These are phyloP conservation scores for Actias luna DNA, from an alignment of 2,888 invertebrate species.

Conservation along the genomic window DNA sequence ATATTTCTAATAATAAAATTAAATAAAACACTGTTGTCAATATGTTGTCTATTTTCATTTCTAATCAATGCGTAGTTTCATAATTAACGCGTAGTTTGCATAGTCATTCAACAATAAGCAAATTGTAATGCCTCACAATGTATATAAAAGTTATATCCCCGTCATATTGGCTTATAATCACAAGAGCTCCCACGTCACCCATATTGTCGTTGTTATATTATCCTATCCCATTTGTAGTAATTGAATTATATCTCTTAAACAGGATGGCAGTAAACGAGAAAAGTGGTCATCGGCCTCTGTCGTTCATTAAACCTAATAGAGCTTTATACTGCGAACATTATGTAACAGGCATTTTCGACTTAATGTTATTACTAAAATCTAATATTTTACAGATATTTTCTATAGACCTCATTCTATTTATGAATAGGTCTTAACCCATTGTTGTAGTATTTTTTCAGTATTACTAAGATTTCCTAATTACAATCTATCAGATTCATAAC, in stretches of 20 bases:
- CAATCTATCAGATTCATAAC: background rate
- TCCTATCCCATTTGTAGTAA: constrained; percentile 29
- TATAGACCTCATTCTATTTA: background rate
- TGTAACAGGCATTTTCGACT: background rate
- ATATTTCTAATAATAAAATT: background rate
- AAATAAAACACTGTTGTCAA: background rate
- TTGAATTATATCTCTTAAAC: constrained; percentile 42
- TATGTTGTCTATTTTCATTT: background rate
- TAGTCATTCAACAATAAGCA: background rate
- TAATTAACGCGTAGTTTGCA: background rate
- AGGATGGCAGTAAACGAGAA: constrained; percentile 53
- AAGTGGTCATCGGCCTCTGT: constrained; percentile 41
- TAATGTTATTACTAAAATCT: background rate
- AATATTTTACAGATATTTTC: background rate
- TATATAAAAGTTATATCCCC: background rate
- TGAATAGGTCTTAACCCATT: background rate
- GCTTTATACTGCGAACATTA: constrained; percentile 20
- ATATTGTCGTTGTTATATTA: constrained; percentile 13
- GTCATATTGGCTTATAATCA: constrained; percentile 11
- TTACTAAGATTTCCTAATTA: background rate
- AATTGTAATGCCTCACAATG: background rate
- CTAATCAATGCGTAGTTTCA: background rate
- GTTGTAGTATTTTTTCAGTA: background rate
- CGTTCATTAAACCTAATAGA: constrained; percentile 45
- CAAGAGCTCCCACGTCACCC: constrained; percentile 9